Conservation (phyloP, 2,888 invertebrate genomes). For the Scaptomyza tumidula region DNA sequence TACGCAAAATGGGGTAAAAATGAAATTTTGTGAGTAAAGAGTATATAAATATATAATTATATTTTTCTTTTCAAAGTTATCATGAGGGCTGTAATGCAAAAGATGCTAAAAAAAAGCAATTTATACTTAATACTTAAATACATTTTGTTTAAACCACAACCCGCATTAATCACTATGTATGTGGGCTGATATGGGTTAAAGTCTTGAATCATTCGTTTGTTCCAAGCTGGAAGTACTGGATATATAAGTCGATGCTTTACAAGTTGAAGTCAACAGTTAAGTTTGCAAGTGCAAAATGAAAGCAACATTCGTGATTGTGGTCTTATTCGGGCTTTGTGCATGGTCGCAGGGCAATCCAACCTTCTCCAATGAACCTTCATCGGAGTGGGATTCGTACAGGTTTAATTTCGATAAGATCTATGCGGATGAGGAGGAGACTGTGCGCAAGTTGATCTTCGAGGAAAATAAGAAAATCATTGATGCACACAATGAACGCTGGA, state of each 20-base stretch:
- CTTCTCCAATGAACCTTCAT: background rate
- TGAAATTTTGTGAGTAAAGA: too few relatives aligned
- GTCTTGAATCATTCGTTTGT: constrained; percentile 1
- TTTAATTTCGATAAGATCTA: constrained; percentile 27
- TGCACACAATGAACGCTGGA: constrained; percentile 29
- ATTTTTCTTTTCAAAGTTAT: too few relatives aligned
- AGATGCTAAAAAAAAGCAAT: too few relatives aligned
- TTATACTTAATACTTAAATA: too few relatives aligned
- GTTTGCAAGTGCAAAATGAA: constrained; percentile 16
- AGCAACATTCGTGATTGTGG: constrained; percentile 1
- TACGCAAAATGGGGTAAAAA: too few relatives aligned
- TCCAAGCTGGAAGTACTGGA: background rate
- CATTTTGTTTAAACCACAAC: constrained; percentile 1
- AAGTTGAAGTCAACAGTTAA: constrained; percentile 6
- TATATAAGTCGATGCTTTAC: constrained; percentile 24
- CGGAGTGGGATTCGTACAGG: constrained; percentile 31
- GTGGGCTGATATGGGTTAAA: background rate
- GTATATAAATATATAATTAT: too few relatives aligned
- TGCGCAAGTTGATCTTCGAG: constrained; percentile 24
- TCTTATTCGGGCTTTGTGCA: constrained; percentile 18
- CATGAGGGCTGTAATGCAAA: too few relatives aligned
- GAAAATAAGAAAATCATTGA: constrained; percentile 28
- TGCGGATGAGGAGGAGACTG: constrained; percentile 19
- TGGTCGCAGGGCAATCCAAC: constrained; percentile 7
- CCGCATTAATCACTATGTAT: constrained; percentile 6